Percentiles rank a stretch among this genome's conserved stretches.
phyloP scores from a whole-genome alignment of 2,113 vertebrate species.

The Crotophaga sulcirostris region DNA sequence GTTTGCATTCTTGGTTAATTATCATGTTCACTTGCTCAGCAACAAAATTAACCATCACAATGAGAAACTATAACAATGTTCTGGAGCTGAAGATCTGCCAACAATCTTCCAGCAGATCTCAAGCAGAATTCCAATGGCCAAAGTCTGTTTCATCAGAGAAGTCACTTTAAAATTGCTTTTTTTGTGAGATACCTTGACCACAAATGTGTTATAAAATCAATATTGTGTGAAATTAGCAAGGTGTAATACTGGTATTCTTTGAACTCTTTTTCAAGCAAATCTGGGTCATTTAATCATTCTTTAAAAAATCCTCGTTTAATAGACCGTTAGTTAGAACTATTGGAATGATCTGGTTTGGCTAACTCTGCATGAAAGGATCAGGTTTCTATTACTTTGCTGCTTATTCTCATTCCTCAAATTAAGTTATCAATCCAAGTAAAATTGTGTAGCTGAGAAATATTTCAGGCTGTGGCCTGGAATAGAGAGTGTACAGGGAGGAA shows the following conservation, averaged over 20 bases:
- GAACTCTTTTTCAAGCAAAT: not conserved
- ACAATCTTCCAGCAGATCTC: slow-evolving; percentile 1
- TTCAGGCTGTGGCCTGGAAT: not conserved
- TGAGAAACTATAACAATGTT: slow-evolving; percentile 1
- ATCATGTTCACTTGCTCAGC: not conserved
- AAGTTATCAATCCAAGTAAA: not conserved
- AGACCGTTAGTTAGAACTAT: not conserved
- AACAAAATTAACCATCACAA: slow-evolving; percentile 18
- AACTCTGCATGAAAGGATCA: not conserved
- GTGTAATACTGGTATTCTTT: not conserved
- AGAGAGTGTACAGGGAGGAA: not conserved
- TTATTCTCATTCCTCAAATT: not conserved
- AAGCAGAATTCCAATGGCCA: not conserved
- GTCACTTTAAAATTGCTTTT: not conserved
- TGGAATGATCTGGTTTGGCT: not conserved
- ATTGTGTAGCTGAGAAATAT: not conserved
- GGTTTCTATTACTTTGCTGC: not conserved
- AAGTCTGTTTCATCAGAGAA: slow-evolving; percentile 2
- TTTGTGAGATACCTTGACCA: not conserved
- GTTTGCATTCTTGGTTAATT: not conserved
- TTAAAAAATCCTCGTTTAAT: not conserved
- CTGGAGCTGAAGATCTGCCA: slow-evolving; percentile 20
- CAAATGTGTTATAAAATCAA: not conserved
- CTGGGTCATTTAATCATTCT: not conserved
- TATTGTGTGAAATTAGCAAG: not conserved